Conservation (phyloP, 2,888 invertebrate genomes). For the Monochamus alternatus region DNA sequence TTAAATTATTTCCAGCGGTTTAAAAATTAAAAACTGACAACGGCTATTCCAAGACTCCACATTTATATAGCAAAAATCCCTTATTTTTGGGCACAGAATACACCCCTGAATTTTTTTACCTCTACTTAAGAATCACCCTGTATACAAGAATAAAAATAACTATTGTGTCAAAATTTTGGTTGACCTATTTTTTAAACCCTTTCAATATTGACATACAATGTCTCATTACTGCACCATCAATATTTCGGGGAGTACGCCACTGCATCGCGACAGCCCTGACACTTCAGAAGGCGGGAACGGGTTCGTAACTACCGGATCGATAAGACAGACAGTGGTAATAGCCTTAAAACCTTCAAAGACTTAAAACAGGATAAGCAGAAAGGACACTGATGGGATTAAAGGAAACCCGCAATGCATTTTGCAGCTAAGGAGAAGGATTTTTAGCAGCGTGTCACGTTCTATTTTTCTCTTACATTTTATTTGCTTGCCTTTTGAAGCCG, state of each 20-base stretch:
- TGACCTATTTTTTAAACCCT: no score
- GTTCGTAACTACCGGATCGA: conserved; percentile 23
- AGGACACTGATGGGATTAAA: conserved; percentile 33
- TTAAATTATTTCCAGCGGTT: no score
- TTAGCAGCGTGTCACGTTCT: conserved; percentile 1
- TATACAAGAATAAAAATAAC: no score
- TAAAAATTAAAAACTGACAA: no score
- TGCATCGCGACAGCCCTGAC: not conserved
- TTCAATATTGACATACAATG: no score
- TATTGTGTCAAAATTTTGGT: no score
- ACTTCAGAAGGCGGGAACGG: not conserved
- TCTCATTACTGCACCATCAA: no score
- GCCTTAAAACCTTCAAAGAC: conserved; percentile 31
- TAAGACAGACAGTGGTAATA: conserved; percentile 27
- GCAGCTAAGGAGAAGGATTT: conserved; percentile 23
- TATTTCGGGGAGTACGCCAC: not conserved
- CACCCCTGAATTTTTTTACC: no score
- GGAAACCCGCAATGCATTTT: conserved; percentile 27
- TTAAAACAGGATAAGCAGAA: conserved; percentile 25
- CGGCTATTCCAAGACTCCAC: no score
- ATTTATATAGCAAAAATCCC: no score
- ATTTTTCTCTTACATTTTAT: not conserved
- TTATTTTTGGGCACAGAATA: no score
- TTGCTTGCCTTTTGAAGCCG: not conserved
- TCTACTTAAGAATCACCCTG: no score